phyloP scores from a whole-genome alignment of 1,140 invertebrate species.

The Macrotrachela quadricornifera region DNA sequence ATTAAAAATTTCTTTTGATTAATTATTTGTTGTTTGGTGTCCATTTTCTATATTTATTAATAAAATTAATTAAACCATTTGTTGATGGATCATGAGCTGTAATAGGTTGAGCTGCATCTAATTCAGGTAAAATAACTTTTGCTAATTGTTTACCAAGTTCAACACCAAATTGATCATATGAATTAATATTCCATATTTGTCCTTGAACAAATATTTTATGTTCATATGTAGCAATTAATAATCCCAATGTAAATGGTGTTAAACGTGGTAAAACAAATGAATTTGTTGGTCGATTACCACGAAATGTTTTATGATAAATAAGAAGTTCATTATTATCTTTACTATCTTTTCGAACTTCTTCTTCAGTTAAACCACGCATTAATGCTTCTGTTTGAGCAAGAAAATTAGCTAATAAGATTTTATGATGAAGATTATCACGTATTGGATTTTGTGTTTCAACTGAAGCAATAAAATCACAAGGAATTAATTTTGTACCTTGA shows the following conservation, averaged over 20 bases:
- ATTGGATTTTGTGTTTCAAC: conserved; percentile 80
- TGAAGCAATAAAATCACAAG: conserved; percentile 87
- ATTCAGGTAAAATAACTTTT: conserved; percentile 82
- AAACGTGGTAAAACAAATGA: conserved; percentile 81
- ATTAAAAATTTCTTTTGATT: too few relatives aligned
- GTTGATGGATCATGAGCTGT: conserved; percentile 62
- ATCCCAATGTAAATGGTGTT: conserved; percentile 76
- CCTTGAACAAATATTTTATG: conserved; percentile 98
- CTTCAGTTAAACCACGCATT: conserved; percentile 32
- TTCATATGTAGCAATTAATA: conserved; percentile 88
- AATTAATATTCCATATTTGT: conserved; percentile 97
- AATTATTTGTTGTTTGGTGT: too few relatives aligned
- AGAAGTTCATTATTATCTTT: conserved; percentile 39
- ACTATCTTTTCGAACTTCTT: conserved; percentile 18
- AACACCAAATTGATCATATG: conserved; percentile 98
- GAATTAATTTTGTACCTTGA: conserved; percentile 53
- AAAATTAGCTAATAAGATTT: conserved; percentile 75
- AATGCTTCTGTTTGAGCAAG: conserved; percentile 76
- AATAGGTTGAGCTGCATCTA: conserved; percentile 41
- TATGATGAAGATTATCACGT: conserved; percentile 45
- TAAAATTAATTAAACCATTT: conserved; percentile 80
- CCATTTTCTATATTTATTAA: conserved; percentile 38
- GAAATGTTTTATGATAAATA: conserved; percentile 84
- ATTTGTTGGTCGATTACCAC: conserved; percentile 89
- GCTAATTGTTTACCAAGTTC: conserved; percentile 94